phyloP scores from a whole-genome alignment of 2,888 invertebrate species.

The Galerucella calmariensis region DNA sequence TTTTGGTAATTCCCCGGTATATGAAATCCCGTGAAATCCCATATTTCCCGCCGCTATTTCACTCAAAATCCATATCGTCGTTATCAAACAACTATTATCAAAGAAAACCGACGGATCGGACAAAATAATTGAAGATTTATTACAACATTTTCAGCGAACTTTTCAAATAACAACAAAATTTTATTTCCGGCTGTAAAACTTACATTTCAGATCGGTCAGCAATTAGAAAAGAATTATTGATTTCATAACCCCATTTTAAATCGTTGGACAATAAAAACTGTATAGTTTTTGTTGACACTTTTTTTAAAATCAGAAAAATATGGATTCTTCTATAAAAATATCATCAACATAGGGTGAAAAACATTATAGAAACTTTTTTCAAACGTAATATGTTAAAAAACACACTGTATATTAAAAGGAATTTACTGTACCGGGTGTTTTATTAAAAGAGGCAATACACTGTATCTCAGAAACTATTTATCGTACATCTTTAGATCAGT shows the following conservation, averaged over 20 bases:
- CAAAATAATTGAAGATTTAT: conserved; percentile 37
- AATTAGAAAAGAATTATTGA: conserved; percentile 42
- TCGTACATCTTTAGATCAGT: too few relatives aligned
- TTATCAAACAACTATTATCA: conserved; percentile 26
- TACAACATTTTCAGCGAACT: conserved; percentile 31
- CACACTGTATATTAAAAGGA: too few relatives aligned
- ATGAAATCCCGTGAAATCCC: background rate
- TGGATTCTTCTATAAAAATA: too few relatives aligned
- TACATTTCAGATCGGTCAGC: conserved; percentile 37
- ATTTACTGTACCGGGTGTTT: too few relatives aligned
- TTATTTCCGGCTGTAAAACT: conserved; percentile 41
- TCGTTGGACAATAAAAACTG: conserved; percentile 9
- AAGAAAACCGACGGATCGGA: conserved; percentile 24
- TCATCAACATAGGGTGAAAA: too few relatives aligned
- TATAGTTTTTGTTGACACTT: background rate
- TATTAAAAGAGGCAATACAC: too few relatives aligned
- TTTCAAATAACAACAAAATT: conserved; percentile 41
- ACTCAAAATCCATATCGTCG: conserved; percentile 27
- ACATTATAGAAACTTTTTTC: too few relatives aligned
- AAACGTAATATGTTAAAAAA: too few relatives aligned
- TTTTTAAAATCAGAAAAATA: background rate
- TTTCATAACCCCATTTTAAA: conserved; percentile 37
- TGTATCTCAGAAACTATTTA: too few relatives aligned
- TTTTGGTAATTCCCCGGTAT: too few relatives aligned
- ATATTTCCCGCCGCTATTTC: conserved; percentile 11